Conservation (phyloP, 2,888 invertebrate species). For the Lagria hirta region DNA sequence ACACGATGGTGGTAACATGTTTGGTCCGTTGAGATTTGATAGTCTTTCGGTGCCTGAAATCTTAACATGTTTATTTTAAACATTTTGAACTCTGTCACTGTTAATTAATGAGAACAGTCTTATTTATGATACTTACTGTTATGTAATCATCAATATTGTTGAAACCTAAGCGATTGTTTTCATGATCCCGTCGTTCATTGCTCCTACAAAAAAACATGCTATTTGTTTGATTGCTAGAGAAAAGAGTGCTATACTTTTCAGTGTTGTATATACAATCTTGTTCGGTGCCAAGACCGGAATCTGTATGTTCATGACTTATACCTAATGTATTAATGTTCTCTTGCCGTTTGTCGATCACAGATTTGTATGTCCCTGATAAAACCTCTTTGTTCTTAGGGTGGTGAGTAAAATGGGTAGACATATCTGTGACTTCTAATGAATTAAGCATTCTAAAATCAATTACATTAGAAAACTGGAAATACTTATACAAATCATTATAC, state of each 20-base stretch:
- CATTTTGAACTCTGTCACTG: slow-evolving; percentile 3
- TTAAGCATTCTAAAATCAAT: slow-evolving; percentile 42
- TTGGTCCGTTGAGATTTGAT: slow-evolving; percentile 14
- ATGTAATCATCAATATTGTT: slow-evolving; percentile 15
- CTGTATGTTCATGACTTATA: slow-evolving; percentile 74
- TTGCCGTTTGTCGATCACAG: slow-evolving; percentile 26
- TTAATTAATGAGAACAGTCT: no score
- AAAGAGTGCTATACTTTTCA: slow-evolving; percentile 23
- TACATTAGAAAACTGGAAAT: slow-evolving; percentile 2
- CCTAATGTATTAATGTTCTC: slow-evolving; percentile 44
- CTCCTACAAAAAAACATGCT: slow-evolving; percentile 7
- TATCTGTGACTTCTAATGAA: slow-evolving; percentile 28
- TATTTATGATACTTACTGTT: slow-evolving; percentile 15
- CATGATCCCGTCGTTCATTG: slow-evolving; percentile 13
- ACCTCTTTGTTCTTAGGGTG: slow-evolving; percentile 22
- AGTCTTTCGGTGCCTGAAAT: slow-evolving; percentile 19
- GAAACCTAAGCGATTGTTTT: slow-evolving; percentile 10
- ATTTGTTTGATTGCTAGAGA: not conserved
- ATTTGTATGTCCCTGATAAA: slow-evolving; percentile 4
- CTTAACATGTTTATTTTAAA: slow-evolving; percentile 16
- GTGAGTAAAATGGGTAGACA: slow-evolving; percentile 22
- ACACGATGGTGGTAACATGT: slow-evolving; percentile 14
- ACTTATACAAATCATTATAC: no score
- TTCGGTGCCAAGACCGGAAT: slow-evolving; percentile 75
- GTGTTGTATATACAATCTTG: slow-evolving; percentile 61